phyloP scores from a whole-genome alignment of 2,113 vertebrate genomes.

The Brienomyrus brachyistius region DNA sequence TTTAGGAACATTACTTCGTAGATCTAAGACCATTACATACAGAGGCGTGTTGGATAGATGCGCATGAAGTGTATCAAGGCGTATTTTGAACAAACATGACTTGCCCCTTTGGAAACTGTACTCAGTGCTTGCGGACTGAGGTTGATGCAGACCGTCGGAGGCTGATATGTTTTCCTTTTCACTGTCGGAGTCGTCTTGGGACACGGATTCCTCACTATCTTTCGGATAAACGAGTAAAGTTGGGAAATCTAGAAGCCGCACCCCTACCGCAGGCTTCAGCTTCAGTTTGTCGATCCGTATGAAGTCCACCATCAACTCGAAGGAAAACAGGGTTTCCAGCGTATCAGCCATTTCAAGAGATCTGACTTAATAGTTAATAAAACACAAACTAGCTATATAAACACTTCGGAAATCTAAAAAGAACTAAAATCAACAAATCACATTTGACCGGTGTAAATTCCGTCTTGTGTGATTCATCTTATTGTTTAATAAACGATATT shows the following conservation, averaged over 20 bases:
- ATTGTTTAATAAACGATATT: not conserved
- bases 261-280: constrained; percentile 59
- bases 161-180: not conserved
- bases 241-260: constrained; percentile 76
- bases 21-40: constrained; percentile 56
- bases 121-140: not conserved
- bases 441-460: not conserved
- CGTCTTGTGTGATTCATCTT: not conserved
- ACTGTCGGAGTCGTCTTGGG: not conserved
- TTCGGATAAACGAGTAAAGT: constrained; percentile 67
- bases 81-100: constrained; percentile 72
- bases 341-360: constrained; percentile 34
- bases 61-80: constrained; percentile 39
- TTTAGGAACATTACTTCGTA: constrained; percentile 50
- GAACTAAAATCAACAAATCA: not conserved
- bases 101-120: constrained; percentile 68
- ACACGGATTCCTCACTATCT: not conserved
- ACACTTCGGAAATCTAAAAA: not conserved
- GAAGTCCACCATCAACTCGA: constrained; percentile 73
- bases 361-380: not conserved
- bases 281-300: constrained; percentile 46
- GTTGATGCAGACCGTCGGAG: not conserved
- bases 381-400: not conserved
- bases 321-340: constrained; percentile 59
- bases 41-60: constrained; percentile 57